Percentiles rank a stretch among this genome's conserved stretches.
Conservation (phyloP, 92 coral and sea anemone species). For the Zoanthus sociatus region DNA sequence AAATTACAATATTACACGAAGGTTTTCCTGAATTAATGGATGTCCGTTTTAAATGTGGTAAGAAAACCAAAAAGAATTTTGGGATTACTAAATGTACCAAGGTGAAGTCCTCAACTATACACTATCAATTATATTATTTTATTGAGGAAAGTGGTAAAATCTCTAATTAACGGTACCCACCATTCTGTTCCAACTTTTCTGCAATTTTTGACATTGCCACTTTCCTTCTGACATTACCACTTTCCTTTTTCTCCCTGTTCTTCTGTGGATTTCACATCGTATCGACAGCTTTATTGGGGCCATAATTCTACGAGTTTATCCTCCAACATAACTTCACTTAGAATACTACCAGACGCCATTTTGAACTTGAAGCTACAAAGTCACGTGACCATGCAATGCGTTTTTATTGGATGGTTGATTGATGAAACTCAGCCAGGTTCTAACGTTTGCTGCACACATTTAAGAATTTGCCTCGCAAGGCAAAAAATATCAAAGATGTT, state of each 20-base stretch:
- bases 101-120: not conserved
- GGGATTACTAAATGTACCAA: not conserved
- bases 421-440: no score
- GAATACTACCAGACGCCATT: slow-evolving; percentile 39
- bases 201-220: slow-evolving; percentile 54
- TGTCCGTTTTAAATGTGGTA: slow-evolving; percentile 19
- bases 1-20: not conserved
- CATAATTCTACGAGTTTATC: slow-evolving; percentile 63
- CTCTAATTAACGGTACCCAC: not conserved
- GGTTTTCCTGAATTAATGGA: slow-evolving; percentile 1
- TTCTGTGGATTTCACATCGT: slow-evolving; percentile 51
- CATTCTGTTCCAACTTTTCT: slow-evolving; percentile 24
- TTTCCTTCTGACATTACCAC: slow-evolving; percentile 31
- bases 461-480: no score
- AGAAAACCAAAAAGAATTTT: not conserved
- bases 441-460: no score
- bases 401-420: no score
- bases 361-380: no score
- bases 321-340: slow-evolving; percentile 50
- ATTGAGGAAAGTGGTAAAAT: slow-evolving; percentile 13
- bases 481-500: no score
- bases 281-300: slow-evolving; percentile 47
- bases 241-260: no score
- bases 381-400: no score
- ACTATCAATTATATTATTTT: no score